Evolutionary conservation across 2,113 vertebrate genomes (phyloP).

Genomic region (Lamprotornis superbus): DNA sequence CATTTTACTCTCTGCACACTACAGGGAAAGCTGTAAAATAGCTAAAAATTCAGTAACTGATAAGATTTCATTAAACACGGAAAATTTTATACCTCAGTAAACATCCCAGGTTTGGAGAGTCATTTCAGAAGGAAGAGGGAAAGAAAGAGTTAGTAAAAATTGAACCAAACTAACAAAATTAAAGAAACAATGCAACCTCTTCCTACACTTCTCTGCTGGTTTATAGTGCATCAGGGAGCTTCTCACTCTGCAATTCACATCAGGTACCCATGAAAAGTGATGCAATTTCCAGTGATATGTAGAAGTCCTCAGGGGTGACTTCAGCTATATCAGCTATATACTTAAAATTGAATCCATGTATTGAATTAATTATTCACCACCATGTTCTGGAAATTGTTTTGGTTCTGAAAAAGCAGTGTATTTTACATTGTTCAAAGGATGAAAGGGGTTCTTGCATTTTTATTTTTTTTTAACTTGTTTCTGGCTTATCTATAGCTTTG

Average conservation of each 20-base stretch:
- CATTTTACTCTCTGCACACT: neutral
- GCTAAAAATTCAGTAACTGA: neutral
- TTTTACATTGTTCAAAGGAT: neutral
- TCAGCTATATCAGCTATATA: neutral
- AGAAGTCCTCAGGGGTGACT: neutral
- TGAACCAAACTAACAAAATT: neutral
- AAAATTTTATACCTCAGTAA: neutral
- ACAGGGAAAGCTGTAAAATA: neutral
- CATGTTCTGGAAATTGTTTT: neutral
- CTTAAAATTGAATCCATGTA: neutral
- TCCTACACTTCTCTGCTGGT: neutral
- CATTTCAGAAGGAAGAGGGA: neutral
- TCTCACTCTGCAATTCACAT: neutral
- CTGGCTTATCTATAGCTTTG: neutral
- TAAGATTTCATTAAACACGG: neutral
- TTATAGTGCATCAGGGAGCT: neutral
- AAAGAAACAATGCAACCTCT: neutral
- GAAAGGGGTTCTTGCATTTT: fast-evolving
- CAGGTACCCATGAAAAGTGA: neutral
- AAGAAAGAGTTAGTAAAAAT: neutral
- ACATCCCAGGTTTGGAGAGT: neutral
- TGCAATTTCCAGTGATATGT: neutral
- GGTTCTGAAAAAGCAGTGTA: neutral
- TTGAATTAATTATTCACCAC: neutral
- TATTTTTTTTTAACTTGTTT: neutral